A percentile compares a stretch with the other conserved stretches of the same genome.
Conservation (phyloP, 2,113 vertebrate genomes). For the Hepsetus odoe region DNA sequence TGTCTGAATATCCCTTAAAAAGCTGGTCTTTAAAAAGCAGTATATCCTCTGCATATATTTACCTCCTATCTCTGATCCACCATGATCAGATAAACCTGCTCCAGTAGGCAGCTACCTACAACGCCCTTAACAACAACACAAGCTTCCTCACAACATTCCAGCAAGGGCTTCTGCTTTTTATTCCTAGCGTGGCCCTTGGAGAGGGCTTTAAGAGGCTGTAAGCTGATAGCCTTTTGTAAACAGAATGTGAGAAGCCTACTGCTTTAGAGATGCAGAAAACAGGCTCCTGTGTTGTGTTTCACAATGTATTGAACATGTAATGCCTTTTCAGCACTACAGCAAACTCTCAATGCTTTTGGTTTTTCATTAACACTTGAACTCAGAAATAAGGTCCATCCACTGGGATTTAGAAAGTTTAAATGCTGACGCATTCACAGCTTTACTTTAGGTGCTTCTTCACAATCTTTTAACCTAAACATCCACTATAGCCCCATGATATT, state of each 20-base stretch:
- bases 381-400: too few species aligned
- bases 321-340: background rate
- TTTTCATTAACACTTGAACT: too few species aligned
- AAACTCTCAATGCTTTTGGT: too few species aligned
- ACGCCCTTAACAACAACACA: constrained; percentile 21
- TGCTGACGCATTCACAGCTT: too few species aligned
- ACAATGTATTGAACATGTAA: background rate
- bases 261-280: constrained; percentile 33
- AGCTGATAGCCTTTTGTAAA: constrained; percentile 72
- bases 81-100: background rate
- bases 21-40: too few species aligned
- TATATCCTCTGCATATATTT: constrained; percentile 18
- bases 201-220: constrained; percentile 55
- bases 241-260: constrained; percentile 63
- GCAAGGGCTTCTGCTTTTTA: background rate
- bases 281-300: constrained; percentile 3
- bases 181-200: constrained; percentile 45
- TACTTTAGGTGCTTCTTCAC: too few species aligned
- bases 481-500: too few species aligned
- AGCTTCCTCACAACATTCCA: constrained; percentile 56
- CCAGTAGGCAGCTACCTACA: constrained; percentile 3
- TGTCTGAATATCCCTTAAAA: too few species aligned
- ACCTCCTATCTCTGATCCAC: background rate
- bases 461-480: too few species aligned
- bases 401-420: too few species aligned